phyloP scores from a whole-genome alignment of 2,888 invertebrate genomes.

The Salpingus planirostris region DNA sequence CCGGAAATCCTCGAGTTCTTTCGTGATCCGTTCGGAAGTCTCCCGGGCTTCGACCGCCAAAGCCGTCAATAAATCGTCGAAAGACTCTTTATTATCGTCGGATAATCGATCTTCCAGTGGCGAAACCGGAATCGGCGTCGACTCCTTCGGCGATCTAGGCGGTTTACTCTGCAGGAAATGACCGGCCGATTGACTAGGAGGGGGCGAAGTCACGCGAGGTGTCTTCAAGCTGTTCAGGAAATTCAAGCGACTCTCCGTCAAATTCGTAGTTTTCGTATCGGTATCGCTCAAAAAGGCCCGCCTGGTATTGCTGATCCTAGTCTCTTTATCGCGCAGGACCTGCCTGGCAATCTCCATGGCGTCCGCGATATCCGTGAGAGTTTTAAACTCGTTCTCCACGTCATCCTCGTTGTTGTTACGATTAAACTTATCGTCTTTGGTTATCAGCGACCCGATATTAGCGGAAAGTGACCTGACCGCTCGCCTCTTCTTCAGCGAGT shows the following conservation, averaged over 20 bases:
- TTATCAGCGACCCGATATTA: slow-evolving; percentile 69
- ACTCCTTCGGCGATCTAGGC: slow-evolving; percentile 26
- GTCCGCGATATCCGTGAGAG: slow-evolving; percentile 37
- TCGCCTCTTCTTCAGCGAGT: slow-evolving; percentile 60
- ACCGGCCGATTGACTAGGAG: too few relatives aligned
- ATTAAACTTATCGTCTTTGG: slow-evolving; percentile 10
- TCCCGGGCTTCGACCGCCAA: slow-evolving; percentile 69
- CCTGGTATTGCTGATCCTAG: slow-evolving; percentile 32
- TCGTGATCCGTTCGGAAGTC: slow-evolving; percentile 57
- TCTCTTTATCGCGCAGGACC: slow-evolving; percentile 39
- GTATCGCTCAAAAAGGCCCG: slow-evolving; percentile 39
- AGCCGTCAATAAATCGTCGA: slow-evolving; percentile 65
- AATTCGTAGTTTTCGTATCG: slow-evolving; percentile 30
- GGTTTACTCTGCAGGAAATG: slow-evolving; percentile 26
- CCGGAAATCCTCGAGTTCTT: slow-evolving; percentile 46
- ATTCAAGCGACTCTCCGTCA: slow-evolving; percentile 34
- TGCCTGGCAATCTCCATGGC: slow-evolving; percentile 41
- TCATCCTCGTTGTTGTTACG: slow-evolving; percentile 21
- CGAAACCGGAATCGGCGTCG: slow-evolving; percentile 26
- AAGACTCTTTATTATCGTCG: slow-evolving; percentile 27
- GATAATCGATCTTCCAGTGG: slow-evolving; percentile 20
- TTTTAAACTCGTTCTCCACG: slow-evolving; percentile 24
- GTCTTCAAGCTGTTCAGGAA: slow-evolving; percentile 36
- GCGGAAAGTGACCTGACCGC: slow-evolving; percentile 77
- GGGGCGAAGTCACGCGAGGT: slow-evolving; percentile 27